Evolutionary conservation across 2,113 vertebrate species (phyloP).

Genomic region (Semicossyphus pulcher): DNA sequence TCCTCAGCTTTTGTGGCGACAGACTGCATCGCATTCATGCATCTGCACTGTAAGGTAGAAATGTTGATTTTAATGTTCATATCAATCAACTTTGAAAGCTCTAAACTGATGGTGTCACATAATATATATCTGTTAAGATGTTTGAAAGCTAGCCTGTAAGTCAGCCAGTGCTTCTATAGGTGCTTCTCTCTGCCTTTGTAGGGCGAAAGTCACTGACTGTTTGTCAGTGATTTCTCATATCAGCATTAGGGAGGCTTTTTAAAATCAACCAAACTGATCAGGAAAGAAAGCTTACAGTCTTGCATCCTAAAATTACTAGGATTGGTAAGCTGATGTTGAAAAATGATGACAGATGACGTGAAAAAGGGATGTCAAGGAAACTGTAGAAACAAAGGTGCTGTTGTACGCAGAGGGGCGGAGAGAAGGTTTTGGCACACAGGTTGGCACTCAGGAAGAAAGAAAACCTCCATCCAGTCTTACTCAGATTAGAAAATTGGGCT

Average conservation of each 20-base stretch:
- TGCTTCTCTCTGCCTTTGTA: neutral
- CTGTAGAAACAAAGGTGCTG: conserved; percentile 44
- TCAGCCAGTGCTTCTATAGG: neutral
- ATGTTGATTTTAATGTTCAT: too few relatives aligned
- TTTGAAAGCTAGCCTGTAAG: too few relatives aligned
- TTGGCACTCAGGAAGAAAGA: conserved; percentile 53
- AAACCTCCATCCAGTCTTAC: conserved; percentile 53
- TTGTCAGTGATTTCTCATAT: neutral
- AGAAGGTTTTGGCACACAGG: conserved; percentile 32
- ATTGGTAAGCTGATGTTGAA: conserved; percentile 7
- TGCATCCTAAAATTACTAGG: neutral
- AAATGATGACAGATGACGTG: neutral
- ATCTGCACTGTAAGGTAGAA: too few relatives aligned
- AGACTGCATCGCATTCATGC: too few relatives aligned
- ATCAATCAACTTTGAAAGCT: too few relatives aligned
- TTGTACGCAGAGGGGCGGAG: conserved; percentile 29
- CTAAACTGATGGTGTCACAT: too few relatives aligned
- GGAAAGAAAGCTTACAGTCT: neutral
- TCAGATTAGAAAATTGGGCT: conserved; percentile 74
- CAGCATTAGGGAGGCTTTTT: neutral
- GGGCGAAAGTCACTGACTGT: neutral
- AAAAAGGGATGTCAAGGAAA: conserved; percentile 24
- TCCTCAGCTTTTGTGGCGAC: too few relatives aligned
- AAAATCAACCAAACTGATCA: neutral
- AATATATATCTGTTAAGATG: too few relatives aligned